Percentiles rank a stretch among this genome's conserved stretches.
Conservation (phyloP, 2,888 invertebrate species). For the Eristalis tenax region DNA sequence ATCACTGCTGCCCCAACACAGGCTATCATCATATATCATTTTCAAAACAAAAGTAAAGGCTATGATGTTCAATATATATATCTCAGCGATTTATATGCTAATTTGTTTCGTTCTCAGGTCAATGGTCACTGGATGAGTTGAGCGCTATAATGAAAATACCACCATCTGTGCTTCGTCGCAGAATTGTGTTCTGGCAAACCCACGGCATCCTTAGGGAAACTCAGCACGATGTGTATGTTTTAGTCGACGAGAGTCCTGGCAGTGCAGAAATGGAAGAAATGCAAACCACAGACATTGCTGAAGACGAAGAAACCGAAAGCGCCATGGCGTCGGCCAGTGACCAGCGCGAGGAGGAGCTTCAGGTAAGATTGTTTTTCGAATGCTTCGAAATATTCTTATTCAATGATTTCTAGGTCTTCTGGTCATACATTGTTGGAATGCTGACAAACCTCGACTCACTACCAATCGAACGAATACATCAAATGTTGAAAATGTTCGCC, state of each 20-base stretch:
- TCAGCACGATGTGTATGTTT: conserved; percentile 87
- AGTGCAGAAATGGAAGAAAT: conserved; percentile 83
- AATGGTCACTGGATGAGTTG: conserved; percentile 94
- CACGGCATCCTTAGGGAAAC: conserved; percentile 92
- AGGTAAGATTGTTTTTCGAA: conserved; percentile 81
- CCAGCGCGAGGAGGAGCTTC: conserved; percentile 95
- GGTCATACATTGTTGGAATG: conserved; percentile 99
- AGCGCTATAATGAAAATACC: conserved; percentile 94
- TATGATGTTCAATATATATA: neutral
- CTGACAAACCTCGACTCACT: conserved; percentile 95
- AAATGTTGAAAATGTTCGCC: conserved; percentile 98
- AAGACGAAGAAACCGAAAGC: conserved; percentile 95
- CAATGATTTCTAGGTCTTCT: conserved; percentile 83
- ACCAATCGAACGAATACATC: conserved; percentile 95
- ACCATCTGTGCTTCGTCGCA: conserved; percentile 90
- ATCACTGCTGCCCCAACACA: conserved; percentile 95
- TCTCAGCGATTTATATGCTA: neutral
- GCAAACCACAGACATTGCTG: conserved; percentile 85
- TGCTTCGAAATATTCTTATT: neutral
- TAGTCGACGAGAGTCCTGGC: conserved; percentile 86
- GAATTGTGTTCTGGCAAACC: conserved; percentile 97
- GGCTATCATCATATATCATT: conserved; percentile 96
- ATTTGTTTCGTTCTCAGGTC: conserved; percentile 81
- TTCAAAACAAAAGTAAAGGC: conserved; percentile 89
- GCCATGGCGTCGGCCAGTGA: conserved; percentile 97